Evolutionary conservation across 2,797 vertebrate species (phyloP).

Genomic region (Pangasius djambal): DNA sequence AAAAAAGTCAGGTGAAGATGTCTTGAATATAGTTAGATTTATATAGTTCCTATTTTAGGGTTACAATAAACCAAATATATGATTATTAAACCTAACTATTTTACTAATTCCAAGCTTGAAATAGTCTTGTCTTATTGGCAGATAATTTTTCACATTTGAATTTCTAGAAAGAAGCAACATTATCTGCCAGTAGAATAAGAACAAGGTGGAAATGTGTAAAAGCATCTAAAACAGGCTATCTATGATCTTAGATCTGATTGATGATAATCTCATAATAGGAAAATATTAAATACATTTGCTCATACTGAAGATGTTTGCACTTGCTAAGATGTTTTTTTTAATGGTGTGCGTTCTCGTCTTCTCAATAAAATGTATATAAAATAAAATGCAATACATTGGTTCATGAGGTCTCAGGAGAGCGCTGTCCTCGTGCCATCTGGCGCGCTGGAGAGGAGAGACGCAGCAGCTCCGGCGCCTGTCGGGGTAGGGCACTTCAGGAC

Average conservation of each 20-base stretch:
- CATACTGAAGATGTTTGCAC: background rate
- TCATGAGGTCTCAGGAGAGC: conserved; percentile 61
- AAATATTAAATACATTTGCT: background rate
- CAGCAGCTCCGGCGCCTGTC: conserved; percentile 55
- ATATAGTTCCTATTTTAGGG: background rate
- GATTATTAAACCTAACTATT: background rate
- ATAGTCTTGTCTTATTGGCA: background rate
- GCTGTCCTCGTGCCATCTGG: conserved; percentile 67
- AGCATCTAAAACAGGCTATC: background rate
- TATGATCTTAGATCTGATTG: background rate
- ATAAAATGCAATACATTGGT: conserved; percentile 61
- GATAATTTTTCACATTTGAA: background rate
- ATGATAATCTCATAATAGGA: background rate
- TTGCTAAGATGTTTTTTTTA: background rate
- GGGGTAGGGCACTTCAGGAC: conserved; percentile 56
- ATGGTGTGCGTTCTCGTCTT: background rate
- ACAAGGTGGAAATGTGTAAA: background rate
- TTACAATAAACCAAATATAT: background rate
- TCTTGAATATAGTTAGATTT: background rate
- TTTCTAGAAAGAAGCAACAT: background rate
- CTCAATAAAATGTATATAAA: conserved; percentile 34
- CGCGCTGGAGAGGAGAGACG: conserved; percentile 5
- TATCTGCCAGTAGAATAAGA: background rate
- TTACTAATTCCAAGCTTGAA: background rate
- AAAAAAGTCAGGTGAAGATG: background rate